Evolutionary conservation across 2,888 invertebrate species (phyloP).

Genomic region (Melanchra persicariae): DNA sequence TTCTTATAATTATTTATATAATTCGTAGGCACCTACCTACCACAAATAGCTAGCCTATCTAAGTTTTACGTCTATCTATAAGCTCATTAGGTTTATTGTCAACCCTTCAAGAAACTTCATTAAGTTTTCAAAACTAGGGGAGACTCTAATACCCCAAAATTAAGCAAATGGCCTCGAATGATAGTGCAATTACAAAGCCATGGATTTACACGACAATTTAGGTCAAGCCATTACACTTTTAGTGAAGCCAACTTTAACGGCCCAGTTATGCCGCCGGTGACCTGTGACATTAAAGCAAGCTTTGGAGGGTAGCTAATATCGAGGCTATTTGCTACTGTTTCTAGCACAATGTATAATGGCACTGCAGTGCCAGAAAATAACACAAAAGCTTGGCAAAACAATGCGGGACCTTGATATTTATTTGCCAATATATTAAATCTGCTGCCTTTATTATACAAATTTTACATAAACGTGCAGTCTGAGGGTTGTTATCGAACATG

Average conservation of each 20-base stretch:
- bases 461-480: conserved; percentile 49
- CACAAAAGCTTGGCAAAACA: conserved; percentile 73
- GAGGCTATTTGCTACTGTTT: conserved; percentile 70
- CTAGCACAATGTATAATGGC: conserved; percentile 65
- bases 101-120: conserved; percentile 23
- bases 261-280: conserved; percentile 69
- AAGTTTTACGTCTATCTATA: neutral
- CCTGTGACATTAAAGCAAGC: conserved; percentile 76
- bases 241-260: conserved; percentile 66
- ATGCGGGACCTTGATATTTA: conserved; percentile 75
- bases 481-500: conserved; percentile 23
- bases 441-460: conserved; percentile 36
- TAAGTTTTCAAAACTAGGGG: conserved; percentile 34
- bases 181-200: conserved; percentile 72
- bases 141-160: conserved; percentile 62
- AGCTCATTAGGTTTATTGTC: neutral
- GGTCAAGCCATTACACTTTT: conserved; percentile 75
- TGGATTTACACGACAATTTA: conserved; percentile 74
- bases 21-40: too few species aligned
- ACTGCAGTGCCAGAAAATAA: conserved; percentile 71
- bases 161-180: conserved; percentile 65
- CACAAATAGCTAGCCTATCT: neutral
- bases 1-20: too few species aligned
- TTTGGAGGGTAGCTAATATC: conserved; percentile 75
- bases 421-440: conserved; percentile 54